Evolutionary conservation across 1,140 invertebrate genomes (phyloP), one percentile per base, ranked within the genome.

Genomic region (Battus philenor): DNA sequence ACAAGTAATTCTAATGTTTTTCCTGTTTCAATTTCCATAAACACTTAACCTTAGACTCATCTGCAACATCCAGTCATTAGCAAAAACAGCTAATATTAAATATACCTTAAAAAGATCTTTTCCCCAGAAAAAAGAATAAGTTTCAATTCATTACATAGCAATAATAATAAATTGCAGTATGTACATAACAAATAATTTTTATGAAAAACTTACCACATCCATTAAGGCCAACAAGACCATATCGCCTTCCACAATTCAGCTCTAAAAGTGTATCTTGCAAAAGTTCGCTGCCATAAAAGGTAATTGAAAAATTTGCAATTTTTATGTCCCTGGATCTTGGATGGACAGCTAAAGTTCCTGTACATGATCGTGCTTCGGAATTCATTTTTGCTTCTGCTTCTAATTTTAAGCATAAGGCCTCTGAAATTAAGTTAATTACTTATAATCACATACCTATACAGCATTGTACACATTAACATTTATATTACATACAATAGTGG

Each of bases 241-340:
- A 99, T 59, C 98, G 90, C 60, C 97, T 88, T 0, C 98, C 97
- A 78, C 96, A 98, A 87, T 99, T 99, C 65, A 99, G 89, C 85
- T 99, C 98, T 0, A 99, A 87, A 77, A 95, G 93, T 0, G 98
- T 98, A 78, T 99, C 98, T 71, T 95, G 93, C 33, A 99, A 88
- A 46, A 99, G 87, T 88, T 99, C 98, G 62, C 92, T 79, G 32
- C 98, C 98, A 80, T 99, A 98, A 82, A 99, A 99, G 33, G 97
- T 99, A 39, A 99, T 96, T 20, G 97, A 98, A 69, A 99, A 94
- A 74, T 96, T 98, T 41, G 95, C 94, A 66, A 99, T 97, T 84
- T 99, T 99, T 16, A 99, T 90, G 86, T 99, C 98, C 50, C 98
- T 89, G 50, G 96, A 97, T 53, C 96, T 92, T 5, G 96, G 95